phyloP scores from a whole-genome alignment of 2,797 vertebrate genomes.

The Rhabdophis nuchalis region DNA sequence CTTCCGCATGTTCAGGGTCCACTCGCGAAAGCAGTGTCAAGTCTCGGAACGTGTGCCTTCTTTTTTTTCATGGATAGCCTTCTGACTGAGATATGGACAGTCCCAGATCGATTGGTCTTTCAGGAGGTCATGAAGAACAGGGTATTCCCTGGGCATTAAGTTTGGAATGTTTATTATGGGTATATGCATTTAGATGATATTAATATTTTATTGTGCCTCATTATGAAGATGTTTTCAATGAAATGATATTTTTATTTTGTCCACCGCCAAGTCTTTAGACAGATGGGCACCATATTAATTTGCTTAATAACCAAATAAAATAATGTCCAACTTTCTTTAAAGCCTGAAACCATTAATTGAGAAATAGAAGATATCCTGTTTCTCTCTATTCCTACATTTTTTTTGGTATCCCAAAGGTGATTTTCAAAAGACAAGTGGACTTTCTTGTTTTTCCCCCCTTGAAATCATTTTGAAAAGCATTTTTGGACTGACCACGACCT shows the following conservation, averaged over 20 bases:
- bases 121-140: background rate
- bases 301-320: background rate
- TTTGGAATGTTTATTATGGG: background rate
- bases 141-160: background rate
- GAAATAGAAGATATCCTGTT: background rate
- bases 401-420: background rate
- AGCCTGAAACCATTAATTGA: background rate
- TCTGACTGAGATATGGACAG: background rate
- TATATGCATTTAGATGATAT: background rate
- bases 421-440: background rate
- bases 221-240: background rate
- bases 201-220: background rate
- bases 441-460: background rate
- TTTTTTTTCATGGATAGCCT: background rate
- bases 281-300: background rate
- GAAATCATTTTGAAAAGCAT: background rate
- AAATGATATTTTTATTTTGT: background rate
- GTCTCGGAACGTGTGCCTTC: background rate
- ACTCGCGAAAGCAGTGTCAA: background rate
- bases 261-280: background rate
- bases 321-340: background rate
- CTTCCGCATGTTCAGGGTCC: background rate
- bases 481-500: background rate
- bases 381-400: background rate
- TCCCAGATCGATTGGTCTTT: background rate